Base-by-base conservation (phyloP, 2,888 invertebrate genomes). In the Pteria penguin region DNA sequence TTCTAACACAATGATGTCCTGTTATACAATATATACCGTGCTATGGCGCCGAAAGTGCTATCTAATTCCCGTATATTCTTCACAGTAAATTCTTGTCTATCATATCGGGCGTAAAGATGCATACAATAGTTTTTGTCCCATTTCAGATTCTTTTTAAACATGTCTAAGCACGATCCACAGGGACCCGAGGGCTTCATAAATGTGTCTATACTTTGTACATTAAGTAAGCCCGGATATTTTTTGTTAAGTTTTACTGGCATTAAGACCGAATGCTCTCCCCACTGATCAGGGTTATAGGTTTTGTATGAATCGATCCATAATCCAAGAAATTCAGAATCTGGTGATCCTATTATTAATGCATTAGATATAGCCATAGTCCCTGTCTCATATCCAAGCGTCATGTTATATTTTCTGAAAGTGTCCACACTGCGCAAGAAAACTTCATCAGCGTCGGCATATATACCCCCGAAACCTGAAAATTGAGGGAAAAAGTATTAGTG, bases 391-490 rank as follows among this genome's bases (percentile, higher is more conserved):
- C 57, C 29, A 27, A 72, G 36, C 8, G 66, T 58, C 14, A 57
- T 36, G 1, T 5, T 11, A 29, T 27, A 27, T 8, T 22, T 66
- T 24, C 60, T 54, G 22, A 72, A 27, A 14, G 33, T 29, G 27
- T 29, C 27, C 4, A 66, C 4, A 14, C 55, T 36, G 22, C 58
- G 55, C 5, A 72, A 45, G 14, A 72, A 27, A 36, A 58, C n/a
- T 22, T 60, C 29, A 45, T 72, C 72, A 11, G 66, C 55, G 29
- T 72, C 72, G 8, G 58, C 4, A 27, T 72, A 72, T 57, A 72
- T 45, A 3, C 72, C 72, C 0, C 72, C 72, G 24, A 57, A 66
- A 29, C 58, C 72, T 72, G 58, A n/a, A n/a, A n/a, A n/a, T n/a
- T n/a, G n/a, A n/a, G n/a, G n/a, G n/a, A n/a, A n/a, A n/a, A n/a